Evolutionary conservation across 1,140 invertebrate genomes (phyloP).

Genomic region (Campodea augens): DNA sequence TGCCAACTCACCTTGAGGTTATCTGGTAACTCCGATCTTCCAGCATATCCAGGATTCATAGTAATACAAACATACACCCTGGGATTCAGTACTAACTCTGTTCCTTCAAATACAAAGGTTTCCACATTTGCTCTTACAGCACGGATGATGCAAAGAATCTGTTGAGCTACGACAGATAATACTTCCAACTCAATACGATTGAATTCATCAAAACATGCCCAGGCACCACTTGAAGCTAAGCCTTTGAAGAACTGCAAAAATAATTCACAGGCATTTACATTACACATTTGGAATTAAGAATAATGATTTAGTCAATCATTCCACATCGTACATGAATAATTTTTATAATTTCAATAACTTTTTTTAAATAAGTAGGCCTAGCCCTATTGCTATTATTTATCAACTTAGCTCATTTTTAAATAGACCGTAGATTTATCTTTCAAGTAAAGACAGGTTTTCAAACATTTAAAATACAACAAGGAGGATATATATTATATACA

Average conservation of each 20-base stretch:
- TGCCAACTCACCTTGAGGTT: slow-evolving; percentile 69
- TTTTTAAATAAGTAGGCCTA: too few relatives aligned
- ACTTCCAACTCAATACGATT: slow-evolving; percentile 85
- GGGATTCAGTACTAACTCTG: slow-evolving; percentile 54
- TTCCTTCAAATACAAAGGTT: slow-evolving; percentile 68
- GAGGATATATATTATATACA: too few relatives aligned
- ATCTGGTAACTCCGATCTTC: slow-evolving; percentile 65
- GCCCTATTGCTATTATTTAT: too few relatives aligned
- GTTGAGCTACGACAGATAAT: slow-evolving; percentile 60
- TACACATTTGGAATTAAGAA: background rate
- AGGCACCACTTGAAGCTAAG: slow-evolving; percentile 67
- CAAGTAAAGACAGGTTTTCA: too few relatives aligned
- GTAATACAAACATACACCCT: slow-evolving; percentile 79
- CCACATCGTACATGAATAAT: background rate
- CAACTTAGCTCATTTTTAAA: too few relatives aligned
- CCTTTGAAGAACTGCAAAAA: slow-evolving; percentile 51
- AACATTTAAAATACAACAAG: too few relatives aligned
- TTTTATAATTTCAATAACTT: background rate
- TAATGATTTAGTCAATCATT: background rate
- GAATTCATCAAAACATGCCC: slow-evolving; percentile 91
- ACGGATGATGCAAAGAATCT: slow-evolving; percentile 60
- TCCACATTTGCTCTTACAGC: slow-evolving; percentile 48
- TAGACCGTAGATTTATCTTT: too few relatives aligned
- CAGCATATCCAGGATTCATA: slow-evolving; percentile 85
- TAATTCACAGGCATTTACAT: too few relatives aligned